Evolutionary conservation across 2,797 vertebrate species (phyloP).

Genomic region (Sphenopsis melanotis): DNA sequence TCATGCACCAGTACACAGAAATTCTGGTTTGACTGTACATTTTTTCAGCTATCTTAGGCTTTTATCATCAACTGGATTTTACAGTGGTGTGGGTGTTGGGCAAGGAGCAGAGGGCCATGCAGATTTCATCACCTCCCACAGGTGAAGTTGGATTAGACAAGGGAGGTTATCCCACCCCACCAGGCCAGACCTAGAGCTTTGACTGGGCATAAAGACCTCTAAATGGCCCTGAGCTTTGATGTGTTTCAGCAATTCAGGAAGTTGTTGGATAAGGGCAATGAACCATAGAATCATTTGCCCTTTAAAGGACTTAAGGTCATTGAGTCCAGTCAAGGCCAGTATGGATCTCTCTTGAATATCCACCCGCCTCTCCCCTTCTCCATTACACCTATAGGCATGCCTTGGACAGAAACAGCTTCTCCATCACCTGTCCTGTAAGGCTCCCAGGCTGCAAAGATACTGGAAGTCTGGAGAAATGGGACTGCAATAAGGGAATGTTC

Average conservation of each 20-base stretch:
- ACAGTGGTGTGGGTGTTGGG: fast-evolving
- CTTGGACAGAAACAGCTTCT: neutral
- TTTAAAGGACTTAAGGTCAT: neutral
- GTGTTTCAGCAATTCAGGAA: neutral
- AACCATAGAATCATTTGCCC: neutral
- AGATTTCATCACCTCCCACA: neutral
- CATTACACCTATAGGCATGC: neutral
- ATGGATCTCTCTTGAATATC: neutral
- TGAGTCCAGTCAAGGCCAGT: neutral
- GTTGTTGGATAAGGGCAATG: neutral
- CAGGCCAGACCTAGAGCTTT: neutral
- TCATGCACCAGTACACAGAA: neutral
- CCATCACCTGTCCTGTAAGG: neutral
- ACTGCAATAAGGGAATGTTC: neutral
- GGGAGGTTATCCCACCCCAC: neutral
- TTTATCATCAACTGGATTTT: neutral
- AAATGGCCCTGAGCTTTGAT: neutral
- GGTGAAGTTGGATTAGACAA: neutral
- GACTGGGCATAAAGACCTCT: neutral
- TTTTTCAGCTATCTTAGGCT: neutral
- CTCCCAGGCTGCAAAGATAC: neutral
- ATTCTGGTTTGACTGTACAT: neutral
- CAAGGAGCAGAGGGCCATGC: neutral
- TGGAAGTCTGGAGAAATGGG: fast-evolving
- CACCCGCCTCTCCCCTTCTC: neutral